Conservation (phyloP, 2,797 vertebrate genomes). For the Hydrolagus colliei region DNA sequence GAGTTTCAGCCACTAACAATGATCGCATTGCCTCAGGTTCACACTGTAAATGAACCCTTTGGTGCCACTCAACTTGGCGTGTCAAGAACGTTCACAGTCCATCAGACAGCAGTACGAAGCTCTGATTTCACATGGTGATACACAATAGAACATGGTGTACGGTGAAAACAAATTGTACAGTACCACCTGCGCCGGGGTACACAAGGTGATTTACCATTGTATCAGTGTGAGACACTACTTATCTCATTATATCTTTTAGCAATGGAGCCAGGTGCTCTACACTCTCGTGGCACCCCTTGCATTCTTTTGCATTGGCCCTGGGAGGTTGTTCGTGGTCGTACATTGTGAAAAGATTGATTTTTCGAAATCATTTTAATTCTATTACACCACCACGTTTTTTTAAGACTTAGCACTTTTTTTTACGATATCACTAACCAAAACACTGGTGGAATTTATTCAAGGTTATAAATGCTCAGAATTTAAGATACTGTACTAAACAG, state of each 20-base stretch:
- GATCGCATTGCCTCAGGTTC: constrained; percentile 29
- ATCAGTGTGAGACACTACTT: constrained; percentile 23
- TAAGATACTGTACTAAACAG: neutral
- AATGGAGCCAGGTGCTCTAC: constrained; percentile 22
- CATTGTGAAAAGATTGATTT: neutral
- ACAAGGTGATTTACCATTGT: constrained; percentile 28
- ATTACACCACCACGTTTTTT: neutral
- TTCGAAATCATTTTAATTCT: constrained; percentile 11
- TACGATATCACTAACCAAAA: too few relatives aligned
- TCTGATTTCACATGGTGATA: constrained; percentile 30
- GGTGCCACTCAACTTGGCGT: constrained; percentile 24
- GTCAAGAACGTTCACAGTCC: constrained; percentile 19
- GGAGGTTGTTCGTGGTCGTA: neutral
- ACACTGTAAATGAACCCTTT: constrained; percentile 21
- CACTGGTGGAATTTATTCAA: neutral
- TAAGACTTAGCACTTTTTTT: too few relatives aligned
- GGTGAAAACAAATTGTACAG: constrained; percentile 31
- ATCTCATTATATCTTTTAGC: constrained; percentile 27
- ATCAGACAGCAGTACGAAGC: constrained; percentile 24
- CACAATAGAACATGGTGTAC: constrained; percentile 29
- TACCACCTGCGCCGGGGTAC: constrained; percentile 14
- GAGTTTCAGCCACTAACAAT: constrained; percentile 21
- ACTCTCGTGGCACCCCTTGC: neutral
- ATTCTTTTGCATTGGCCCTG: neutral
- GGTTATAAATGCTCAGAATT: neutral